These are phyloP conservation scores for Cryptophagus acutangulus DNA, from an alignment of 2,888 invertebrate genomes.

Conservation along the genomic window DNA sequence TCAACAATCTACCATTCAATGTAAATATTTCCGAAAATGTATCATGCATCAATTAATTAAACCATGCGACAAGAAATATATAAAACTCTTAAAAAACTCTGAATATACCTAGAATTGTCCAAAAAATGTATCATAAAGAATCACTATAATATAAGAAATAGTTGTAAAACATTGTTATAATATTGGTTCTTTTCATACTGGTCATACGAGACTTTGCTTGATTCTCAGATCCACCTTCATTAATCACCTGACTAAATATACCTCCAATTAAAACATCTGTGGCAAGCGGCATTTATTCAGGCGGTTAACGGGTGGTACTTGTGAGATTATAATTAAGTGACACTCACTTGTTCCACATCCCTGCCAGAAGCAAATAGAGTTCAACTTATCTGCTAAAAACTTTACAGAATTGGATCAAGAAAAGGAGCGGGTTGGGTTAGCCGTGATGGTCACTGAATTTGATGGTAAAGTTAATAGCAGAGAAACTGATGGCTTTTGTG, in stretches of 20 bases:
- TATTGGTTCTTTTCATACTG: no score
- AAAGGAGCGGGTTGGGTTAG: neutral
- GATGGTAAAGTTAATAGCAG: slow-evolving; percentile 51
- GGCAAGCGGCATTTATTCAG: no score
- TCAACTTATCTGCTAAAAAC: slow-evolving; percentile 41
- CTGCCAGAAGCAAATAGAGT: slow-evolving; percentile 40
- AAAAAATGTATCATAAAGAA: no score
- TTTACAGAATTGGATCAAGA: slow-evolving; percentile 24
- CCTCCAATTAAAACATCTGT: no score
- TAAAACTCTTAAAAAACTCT: no score
- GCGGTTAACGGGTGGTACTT: no score
- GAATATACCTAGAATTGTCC: no score
- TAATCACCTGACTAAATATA: no score
- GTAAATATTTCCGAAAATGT: slow-evolving; percentile 8
- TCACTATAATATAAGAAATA: no score
- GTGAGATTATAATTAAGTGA: slow-evolving; percentile 5
- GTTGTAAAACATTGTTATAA: no score
- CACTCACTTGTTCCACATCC: slow-evolving; percentile 40
- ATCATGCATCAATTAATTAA: slow-evolving; percentile 15
- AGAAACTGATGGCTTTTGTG: slow-evolving; percentile 51
- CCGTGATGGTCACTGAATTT: neutral
- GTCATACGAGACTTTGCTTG: no score
- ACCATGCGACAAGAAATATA: slow-evolving; percentile 16
- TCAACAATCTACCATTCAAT: slow-evolving; percentile 17
- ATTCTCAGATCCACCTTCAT: no score